phyloP scores from a whole-genome alignment of 2,888 invertebrate genomes.

The Argynnis bischoffii region DNA sequence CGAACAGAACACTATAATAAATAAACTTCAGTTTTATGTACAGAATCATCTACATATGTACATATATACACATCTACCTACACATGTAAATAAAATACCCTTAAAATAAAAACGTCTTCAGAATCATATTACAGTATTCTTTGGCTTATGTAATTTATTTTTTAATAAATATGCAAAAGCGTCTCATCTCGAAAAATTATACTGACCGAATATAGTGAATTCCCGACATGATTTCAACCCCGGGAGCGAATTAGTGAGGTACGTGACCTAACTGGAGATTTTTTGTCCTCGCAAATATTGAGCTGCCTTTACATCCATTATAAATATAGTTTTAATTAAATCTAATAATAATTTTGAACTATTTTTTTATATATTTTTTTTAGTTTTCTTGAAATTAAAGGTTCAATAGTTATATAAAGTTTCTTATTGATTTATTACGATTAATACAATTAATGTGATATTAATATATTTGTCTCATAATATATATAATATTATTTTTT shows the following conservation, averaged over 20 bases:
- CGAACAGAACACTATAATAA: too few relatives aligned
- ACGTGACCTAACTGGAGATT: constrained; percentile 75
- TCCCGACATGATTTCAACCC: constrained; percentile 67
- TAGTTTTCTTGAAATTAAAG: not conserved
- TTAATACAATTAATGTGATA: too few relatives aligned
- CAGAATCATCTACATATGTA: not conserved
- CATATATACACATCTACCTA: too few relatives aligned
- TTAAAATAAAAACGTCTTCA: constrained; percentile 6
- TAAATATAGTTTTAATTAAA: constrained; percentile 12
- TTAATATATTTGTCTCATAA: too few relatives aligned
- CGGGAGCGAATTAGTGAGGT: constrained; percentile 73
- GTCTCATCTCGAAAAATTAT: constrained; percentile 55
- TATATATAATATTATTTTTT: too few relatives aligned
- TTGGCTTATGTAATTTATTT: constrained; percentile 21
- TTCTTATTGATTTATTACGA: too few relatives aligned
- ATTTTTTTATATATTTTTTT: not conserved
- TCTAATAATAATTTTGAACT: not conserved
- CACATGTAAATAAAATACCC: constrained; percentile 5
- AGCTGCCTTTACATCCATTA: constrained; percentile 47
- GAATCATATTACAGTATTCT: constrained; percentile 9
- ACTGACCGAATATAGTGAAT: constrained; percentile 67
- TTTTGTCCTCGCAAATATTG: constrained; percentile 65
- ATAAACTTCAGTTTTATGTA: too few relatives aligned
- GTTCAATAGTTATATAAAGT: not conserved
- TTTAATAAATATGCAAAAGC: constrained; percentile 35